phyloP scores from a whole-genome alignment of 2,797 vertebrate genomes.

The Eptatretus atami region DNA sequence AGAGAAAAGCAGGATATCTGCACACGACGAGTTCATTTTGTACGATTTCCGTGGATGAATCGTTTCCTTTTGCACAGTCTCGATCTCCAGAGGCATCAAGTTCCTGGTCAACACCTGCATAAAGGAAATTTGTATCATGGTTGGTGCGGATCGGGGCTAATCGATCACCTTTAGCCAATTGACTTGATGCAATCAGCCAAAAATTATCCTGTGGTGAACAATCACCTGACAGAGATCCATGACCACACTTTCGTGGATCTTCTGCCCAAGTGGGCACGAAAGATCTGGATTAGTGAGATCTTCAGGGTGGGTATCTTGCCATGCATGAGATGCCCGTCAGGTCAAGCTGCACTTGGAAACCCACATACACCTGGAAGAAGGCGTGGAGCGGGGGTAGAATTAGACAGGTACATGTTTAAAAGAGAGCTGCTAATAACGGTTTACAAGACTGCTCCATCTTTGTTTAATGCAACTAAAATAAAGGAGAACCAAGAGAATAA shows the following conservation, averaged over 20 bases:
- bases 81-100: conserved; percentile 90
- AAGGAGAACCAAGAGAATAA: too few species aligned
- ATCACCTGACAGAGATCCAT: conserved; percentile 95
- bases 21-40: conserved; percentile 98
- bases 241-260: conserved; percentile 94
- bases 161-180: too few species aligned
- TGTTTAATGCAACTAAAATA: too few species aligned
- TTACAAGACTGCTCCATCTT: too few species aligned
- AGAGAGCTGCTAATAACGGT: too few species aligned
- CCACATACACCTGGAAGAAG: conserved; percentile 52
- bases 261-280: conserved; percentile 98
- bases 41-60: conserved; percentile 97
- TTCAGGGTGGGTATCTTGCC: conserved; percentile 96
- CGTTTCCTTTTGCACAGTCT: conserved; percentile 94
- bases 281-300: conserved; percentile 99
- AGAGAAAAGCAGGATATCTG: conserved; percentile 88
- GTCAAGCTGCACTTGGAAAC: conserved; percentile 93
- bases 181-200: too few species aligned
- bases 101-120: conserved; percentile 80
- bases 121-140: too few species aligned
- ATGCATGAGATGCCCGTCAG: conserved; percentile 94
- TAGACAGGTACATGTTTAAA: too few species aligned
- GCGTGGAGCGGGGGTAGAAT: neutral
- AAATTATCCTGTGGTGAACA: neutral
- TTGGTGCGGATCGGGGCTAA: too few species aligned